Conservation (phyloP, 2,888 invertebrate genomes). For the Resseliella maxima region DNA sequence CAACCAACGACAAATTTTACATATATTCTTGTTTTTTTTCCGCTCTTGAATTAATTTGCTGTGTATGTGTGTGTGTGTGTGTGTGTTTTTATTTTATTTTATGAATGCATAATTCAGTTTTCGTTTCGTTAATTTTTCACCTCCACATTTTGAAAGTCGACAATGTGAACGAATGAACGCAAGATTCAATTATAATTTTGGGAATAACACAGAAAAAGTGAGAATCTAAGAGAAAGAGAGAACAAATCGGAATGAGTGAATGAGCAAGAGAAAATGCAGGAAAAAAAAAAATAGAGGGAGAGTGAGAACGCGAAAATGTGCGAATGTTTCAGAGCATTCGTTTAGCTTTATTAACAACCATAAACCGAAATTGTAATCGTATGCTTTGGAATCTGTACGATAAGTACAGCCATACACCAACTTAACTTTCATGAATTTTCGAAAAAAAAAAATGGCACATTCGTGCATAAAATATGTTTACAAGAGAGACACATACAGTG, state of each 20-base stretch:
- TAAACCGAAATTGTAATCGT: background rate
- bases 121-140: constrained; percentile 20
- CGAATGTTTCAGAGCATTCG: background rate
- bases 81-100: background rate
- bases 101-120: constrained; percentile 49
- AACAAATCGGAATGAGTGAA: background rate
- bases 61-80: background rate
- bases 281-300: too few species aligned
- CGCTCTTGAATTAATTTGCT: too few species aligned
- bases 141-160: background rate
- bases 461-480: background rate
- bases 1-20: too few species aligned
- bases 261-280: background rate
- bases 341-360: background rate
- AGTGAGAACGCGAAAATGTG: background rate
- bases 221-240: too few species aligned
- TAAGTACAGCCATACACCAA: too few species aligned
- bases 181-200: too few species aligned
- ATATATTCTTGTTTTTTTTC: too few species aligned
- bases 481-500: background rate
- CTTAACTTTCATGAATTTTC: background rate
- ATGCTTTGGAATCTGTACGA: background rate
- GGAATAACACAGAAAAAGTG: too few species aligned
- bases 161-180: background rate
- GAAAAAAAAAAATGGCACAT: background rate